These are phyloP conservation scores for Caretta caretta DNA, from an alignment of 2,113 vertebrate species.

Conservation along the genomic window DNA sequence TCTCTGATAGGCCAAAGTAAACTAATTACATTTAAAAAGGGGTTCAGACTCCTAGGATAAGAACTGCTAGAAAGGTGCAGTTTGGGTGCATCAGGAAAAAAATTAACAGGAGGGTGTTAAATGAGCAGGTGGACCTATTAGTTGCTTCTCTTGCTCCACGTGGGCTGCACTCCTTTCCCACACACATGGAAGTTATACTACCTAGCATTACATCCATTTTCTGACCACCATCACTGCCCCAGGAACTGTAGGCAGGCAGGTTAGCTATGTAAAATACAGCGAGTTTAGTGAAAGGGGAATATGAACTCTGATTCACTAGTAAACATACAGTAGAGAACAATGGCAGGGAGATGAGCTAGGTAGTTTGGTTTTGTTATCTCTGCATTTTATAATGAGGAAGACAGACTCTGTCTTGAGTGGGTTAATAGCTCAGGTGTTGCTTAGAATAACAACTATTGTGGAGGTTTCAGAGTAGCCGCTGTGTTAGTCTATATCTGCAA, in stretches of 20 bases:
- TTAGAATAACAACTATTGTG: not conserved
- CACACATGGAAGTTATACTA: not conserved
- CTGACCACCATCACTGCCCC: rapidly evolving
- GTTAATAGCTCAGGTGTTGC: not conserved
- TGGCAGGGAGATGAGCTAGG: not conserved
- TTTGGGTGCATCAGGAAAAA: not conserved
- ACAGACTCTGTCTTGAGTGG: not conserved
- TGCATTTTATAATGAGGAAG: not conserved
- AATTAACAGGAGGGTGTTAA: not conserved
- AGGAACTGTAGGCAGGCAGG: not conserved
- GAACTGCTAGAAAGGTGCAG: not conserved
- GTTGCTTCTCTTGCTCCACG: not conserved
- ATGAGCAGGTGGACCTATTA: not conserved
- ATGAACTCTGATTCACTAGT: not conserved
- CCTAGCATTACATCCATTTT: not conserved
- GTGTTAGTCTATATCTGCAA: too few species aligned
- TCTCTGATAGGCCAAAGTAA: not conserved
- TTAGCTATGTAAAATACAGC: not conserved
- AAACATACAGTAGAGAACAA: not conserved
- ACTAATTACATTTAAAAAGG: not conserved
- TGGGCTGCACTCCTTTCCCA: not conserved
- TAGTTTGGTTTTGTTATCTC: not conserved
- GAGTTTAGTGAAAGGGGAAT: not conserved
- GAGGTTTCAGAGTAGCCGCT: not conserved
- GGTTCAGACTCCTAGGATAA: not conserved